These are phyloP conservation scores for Bufo gargarizans DNA, from an alignment of 2,113 vertebrate genomes.

Conservation along the genomic window DNA sequence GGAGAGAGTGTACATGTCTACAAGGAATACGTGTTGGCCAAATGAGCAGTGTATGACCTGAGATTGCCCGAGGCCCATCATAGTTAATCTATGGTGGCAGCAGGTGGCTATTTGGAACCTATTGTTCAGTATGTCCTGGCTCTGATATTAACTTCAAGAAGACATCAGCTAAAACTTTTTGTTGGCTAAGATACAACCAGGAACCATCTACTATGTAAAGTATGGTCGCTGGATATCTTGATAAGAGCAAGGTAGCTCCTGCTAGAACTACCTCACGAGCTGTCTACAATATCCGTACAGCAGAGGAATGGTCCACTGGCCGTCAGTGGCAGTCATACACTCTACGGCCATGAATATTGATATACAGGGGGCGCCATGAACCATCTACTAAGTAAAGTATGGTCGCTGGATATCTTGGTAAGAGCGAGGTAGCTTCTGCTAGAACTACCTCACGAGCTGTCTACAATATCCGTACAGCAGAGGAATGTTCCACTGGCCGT, in stretches of 20 bases:
- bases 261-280: not conserved
- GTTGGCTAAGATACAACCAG: not conserved
- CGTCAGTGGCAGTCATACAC: not conserved
- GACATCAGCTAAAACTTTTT: no score
- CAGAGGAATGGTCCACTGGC: not conserved
- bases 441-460: not conserved
- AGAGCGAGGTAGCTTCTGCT: not conserved
- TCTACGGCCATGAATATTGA: constrained; percentile 22
- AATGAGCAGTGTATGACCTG: no score
- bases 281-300: not conserved
- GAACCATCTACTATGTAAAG: not conserved
- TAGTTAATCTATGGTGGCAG: no score
- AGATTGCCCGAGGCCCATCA: no score
- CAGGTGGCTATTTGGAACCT: no score
- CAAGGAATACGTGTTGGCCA: no score
- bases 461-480: not conserved
- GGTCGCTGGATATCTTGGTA: not conserved
- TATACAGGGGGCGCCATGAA: not conserved
- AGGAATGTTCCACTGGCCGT: not conserved
- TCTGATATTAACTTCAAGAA: no score
- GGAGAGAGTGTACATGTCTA: no score
- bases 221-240: no score
- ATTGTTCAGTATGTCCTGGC: no score
- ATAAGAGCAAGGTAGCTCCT: not conserved
- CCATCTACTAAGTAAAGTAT: not conserved